Base-by-base conservation (phyloP, 2,797 vertebrate genomes). In the Oreochromis mossambicus region DNA sequence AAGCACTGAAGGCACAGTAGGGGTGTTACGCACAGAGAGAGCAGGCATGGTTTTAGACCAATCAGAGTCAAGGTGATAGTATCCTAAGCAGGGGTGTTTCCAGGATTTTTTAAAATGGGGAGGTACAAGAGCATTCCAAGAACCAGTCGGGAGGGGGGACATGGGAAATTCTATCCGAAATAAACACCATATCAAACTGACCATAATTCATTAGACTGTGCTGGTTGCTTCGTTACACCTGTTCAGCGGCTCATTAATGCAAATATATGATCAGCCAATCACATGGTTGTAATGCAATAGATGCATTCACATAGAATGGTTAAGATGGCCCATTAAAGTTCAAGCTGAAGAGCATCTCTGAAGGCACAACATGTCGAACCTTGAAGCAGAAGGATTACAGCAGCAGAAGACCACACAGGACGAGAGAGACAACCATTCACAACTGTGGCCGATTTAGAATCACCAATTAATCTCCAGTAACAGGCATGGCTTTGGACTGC, bases 61-160 rank as follows among this genome's bases (percentile, higher is more conserved):
- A 73, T 73, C 43, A 73, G 43, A 73, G 43, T 19, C 68, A 73
- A 73, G 68, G 41, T 12, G 68, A 32, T 5, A 46, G 14, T 32
- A 48, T 29, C 15, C 43, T 48, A 17, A 29, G 24, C 68, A 29
- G 9, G 4, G 41, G 41, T 73, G 68, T 29, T 48, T 73, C 68
- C 68, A 73, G 36, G 56, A 61, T 36, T 61, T 61, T n/a, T 61
- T 2, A n/a, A 61, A n/a, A 7, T 0, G 32, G 56, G 32, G 61
- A 21, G 19, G 19, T 21, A 21, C 34, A 38, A 66, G 4, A 38
- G 19, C 34, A 21, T 14, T 21, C 34, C 34, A 68, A 68, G 63
- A 41, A 68, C 0, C 63, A 41, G 36, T 9, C 3, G 0, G 38
- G 21, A 19, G 36, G 38, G 8, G 13, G 41, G 8, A 0, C 66